Base-by-base conservation (phyloP, 2,888 invertebrate genomes). In the Blera fallax region DNA sequence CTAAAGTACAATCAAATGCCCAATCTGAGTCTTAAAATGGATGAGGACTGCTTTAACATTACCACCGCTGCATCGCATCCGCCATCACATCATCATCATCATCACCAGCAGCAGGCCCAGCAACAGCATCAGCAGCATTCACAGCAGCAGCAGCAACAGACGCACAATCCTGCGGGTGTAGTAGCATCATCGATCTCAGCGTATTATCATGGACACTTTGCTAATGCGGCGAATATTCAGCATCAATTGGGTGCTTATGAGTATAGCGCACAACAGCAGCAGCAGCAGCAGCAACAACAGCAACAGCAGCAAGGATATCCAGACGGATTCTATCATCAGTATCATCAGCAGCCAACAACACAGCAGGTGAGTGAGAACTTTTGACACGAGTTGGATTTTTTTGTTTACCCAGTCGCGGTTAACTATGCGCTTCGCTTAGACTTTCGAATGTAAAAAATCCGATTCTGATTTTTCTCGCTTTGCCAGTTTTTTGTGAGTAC, bases 41-140 rank as follows among this genome's bases (percentile, higher is more conserved):
- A 97, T 91, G 97, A 97, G 90, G 97, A 96, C 89, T 96, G 96
- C 90, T 96, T 95, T 91, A 95, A 95, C 90, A 94, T 95, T 90
- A 90, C 94, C 91, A 87, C 89, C 29, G 85, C 89, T 14, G 89
- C 89, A 11, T 89, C 89, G 24, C 87, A 88, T 50, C 87, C 88
- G 14, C 85, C 88, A 50, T 69, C 88, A 18, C 88, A 87, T 64
- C 83, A 87, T 6, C 87, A 87, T 8, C 69, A 65, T 14, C 83
- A 83, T 24, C 69, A 81, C 21, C 87, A 87, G 18, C 79, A 87
- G 3, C 80, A 87, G 70, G 89, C 87, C 4, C 76, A 80, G 73
- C 88, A 85, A 79, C 87, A 87, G 87, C 88, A 34, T 21, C 88
- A 77, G 3, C 83, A 64, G 2, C 87, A 76, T 45, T 88, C 72